Evolutionary conservation across 2,888 invertebrate species (phyloP).

Genomic region (Nomada flava): DNA sequence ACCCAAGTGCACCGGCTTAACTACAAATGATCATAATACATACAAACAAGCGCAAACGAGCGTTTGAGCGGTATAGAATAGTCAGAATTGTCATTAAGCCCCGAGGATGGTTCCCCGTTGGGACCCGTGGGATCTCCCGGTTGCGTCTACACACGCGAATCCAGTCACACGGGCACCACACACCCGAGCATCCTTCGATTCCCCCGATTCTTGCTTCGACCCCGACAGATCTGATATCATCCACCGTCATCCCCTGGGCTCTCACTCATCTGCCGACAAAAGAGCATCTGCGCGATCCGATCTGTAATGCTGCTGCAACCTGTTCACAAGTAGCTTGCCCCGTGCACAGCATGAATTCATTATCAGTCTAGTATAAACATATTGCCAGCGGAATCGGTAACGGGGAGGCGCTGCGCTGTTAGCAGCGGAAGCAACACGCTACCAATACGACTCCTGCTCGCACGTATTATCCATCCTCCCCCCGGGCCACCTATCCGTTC

Average conservation of each 20-base stretch:
- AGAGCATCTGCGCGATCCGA: conserved; percentile 81
- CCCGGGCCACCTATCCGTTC: conserved; percentile 41
- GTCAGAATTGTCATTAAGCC: conserved; percentile 78
- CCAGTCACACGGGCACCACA: conserved; percentile 8
- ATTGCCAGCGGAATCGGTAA: conserved; percentile 73
- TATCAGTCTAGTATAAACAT: conserved; percentile 84
- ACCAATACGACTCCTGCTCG: conserved; percentile 45
- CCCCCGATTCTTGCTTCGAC: conserved; percentile 72
- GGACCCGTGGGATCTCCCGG: conserved; percentile 79
- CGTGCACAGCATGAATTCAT: conserved; percentile 81
- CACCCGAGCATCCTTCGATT: conserved; percentile 52
- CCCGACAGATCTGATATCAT: conserved; percentile 71
- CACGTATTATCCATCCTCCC: conserved; percentile 52
- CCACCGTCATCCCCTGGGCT: conserved; percentile 71
- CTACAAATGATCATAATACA: conserved; percentile 71
- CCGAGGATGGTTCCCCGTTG: conserved; percentile 68
- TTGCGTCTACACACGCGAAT: conserved; percentile 52
- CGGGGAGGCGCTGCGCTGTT: conserved; percentile 61
- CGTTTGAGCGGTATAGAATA: conserved; percentile 81
- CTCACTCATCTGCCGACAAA: conserved; percentile 79
- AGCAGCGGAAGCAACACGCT: conserved; percentile 62
- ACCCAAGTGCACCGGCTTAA: conserved; percentile 52
- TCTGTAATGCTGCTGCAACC: conserved; percentile 77
- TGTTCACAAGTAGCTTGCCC: conserved; percentile 78
- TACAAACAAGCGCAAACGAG: conserved; percentile 82